These are phyloP conservation scores for Tachycineta bicolor DNA, from an alignment of 2,113 vertebrate genomes.

Conservation along the genomic window DNA sequence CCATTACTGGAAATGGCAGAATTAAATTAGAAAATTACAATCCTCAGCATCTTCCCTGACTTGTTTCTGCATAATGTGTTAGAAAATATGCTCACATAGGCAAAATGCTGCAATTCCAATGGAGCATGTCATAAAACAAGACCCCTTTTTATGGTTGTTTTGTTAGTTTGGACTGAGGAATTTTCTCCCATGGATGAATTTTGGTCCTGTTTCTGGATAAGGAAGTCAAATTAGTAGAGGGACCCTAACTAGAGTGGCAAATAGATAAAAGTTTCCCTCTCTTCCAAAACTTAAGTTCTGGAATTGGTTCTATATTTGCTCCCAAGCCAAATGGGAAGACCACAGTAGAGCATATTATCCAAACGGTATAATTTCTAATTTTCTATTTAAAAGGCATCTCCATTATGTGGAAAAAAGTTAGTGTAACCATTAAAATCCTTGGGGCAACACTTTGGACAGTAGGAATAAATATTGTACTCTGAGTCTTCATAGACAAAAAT, in stretches of 20 bases:
- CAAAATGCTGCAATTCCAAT: slow-evolving; percentile 71
- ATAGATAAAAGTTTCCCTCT: not conserved
- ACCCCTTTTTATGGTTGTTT: slow-evolving; percentile 57
- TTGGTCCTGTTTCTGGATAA: not conserved
- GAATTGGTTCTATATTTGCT: not conserved
- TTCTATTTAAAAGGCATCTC: not conserved
- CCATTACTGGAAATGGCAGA: slow-evolving; percentile 84
- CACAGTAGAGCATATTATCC: not conserved
- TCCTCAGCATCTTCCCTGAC: slow-evolving; percentile 80
- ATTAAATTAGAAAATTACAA: slow-evolving; percentile 84
- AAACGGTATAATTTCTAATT: not conserved
- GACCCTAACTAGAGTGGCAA: not conserved
- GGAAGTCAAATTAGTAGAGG: not conserved
- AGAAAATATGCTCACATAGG: slow-evolving; percentile 79
- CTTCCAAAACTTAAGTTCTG: not conserved
- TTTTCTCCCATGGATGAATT: slow-evolving; percentile 37
- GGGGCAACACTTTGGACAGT: not conserved
- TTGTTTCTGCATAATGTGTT: slow-evolving; percentile 82
- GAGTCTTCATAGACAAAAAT: not conserved
- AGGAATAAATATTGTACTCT: not conserved
- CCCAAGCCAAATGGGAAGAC: not conserved
- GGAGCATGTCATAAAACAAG: slow-evolving; percentile 66
- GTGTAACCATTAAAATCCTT: not conserved
- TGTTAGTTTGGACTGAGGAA: slow-evolving; percentile 39
- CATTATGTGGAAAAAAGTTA: not conserved